Evolutionary conservation across 2,113 vertebrate genomes (phyloP).

Genomic region (Haplochromis vanheusdeni): DNA sequence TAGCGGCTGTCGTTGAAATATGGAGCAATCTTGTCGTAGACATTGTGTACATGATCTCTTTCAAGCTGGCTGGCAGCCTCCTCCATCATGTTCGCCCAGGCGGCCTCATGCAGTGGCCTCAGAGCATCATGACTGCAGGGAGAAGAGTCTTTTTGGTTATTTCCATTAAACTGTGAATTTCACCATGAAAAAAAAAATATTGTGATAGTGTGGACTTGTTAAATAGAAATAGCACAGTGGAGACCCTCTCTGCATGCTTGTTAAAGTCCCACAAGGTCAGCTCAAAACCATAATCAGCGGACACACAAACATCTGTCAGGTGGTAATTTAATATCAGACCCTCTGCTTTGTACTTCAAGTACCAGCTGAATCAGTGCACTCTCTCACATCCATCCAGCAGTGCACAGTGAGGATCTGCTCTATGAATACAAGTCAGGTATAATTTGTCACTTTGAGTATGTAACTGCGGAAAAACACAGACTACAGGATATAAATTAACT

Average conservation of each 20-base stretch:
- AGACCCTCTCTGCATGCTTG: background rate
- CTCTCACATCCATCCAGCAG: background rate
- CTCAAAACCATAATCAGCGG: conserved; percentile 6
- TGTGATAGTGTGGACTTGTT: background rate
- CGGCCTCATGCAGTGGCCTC: conserved; percentile 37
- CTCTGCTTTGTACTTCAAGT: background rate
- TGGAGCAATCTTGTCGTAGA: conserved; percentile 77
- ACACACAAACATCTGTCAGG: conserved; percentile 1
- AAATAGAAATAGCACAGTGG: background rate
- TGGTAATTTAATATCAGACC: background rate
- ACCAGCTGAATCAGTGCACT: background rate
- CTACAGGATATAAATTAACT: background rate
- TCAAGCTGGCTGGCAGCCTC: conserved; percentile 73
- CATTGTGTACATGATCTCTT: conserved; percentile 69
- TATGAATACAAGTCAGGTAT: background rate
- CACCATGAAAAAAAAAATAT: background rate
- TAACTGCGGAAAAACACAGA: background rate
- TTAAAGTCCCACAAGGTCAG: background rate
- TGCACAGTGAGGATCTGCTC: background rate
- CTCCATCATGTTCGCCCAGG: conserved; percentile 60
- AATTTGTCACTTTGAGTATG: background rate
- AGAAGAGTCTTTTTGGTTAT: background rate
- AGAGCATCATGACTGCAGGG: conserved; percentile 38
- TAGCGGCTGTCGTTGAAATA: conserved; percentile 73
- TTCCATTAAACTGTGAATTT: background rate